Evolutionary conservation across 2,888 invertebrate genomes (phyloP).

Genomic region (Helleia helle): DNA sequence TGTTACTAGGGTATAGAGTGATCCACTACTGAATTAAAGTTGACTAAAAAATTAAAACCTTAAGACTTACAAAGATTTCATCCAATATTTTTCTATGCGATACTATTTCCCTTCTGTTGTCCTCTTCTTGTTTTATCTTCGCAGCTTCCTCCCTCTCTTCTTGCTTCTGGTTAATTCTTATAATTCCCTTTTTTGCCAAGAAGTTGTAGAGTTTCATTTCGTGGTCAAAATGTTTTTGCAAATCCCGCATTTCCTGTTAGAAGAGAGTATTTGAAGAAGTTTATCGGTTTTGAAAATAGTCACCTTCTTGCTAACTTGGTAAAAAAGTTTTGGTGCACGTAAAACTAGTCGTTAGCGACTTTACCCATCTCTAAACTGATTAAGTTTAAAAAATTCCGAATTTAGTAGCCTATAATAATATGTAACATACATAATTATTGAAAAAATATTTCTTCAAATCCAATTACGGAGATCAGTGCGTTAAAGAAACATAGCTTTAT

Average conservation of each 20-base stretch:
- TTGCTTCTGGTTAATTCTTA: conserved; percentile 71
- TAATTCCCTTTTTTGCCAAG: conserved; percentile 80
- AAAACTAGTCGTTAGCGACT: too few relatives aligned
- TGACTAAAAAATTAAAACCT: too few relatives aligned
- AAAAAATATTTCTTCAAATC: too few relatives aligned
- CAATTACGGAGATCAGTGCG: too few relatives aligned
- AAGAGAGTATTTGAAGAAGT: background rate
- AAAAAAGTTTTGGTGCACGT: too few relatives aligned
- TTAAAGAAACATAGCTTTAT: too few relatives aligned
- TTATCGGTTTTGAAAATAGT: too few relatives aligned
- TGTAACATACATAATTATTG: too few relatives aligned
- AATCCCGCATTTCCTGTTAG: conserved; percentile 81
- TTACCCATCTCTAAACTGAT: too few relatives aligned
- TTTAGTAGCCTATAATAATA: too few relatives aligned
- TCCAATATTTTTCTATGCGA: conserved; percentile 35
- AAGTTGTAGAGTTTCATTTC: conserved; percentile 82
- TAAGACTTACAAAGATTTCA: conserved; percentile 39
- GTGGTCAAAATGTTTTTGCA: conserved; percentile 82
- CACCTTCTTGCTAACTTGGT: too few relatives aligned
- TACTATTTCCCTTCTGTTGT: conserved; percentile 25
- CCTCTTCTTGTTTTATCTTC: conserved; percentile 27
- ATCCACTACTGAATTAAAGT: conserved; percentile 3
- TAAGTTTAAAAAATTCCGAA: too few relatives aligned
- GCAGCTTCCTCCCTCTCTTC: conserved; percentile 39
- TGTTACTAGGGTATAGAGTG: background rate